Evolutionary conservation across 2,113 vertebrate species (phyloP), one percentile per base, ranked within the genome.

Genomic region (Forbesichthys agassizii): DNA sequence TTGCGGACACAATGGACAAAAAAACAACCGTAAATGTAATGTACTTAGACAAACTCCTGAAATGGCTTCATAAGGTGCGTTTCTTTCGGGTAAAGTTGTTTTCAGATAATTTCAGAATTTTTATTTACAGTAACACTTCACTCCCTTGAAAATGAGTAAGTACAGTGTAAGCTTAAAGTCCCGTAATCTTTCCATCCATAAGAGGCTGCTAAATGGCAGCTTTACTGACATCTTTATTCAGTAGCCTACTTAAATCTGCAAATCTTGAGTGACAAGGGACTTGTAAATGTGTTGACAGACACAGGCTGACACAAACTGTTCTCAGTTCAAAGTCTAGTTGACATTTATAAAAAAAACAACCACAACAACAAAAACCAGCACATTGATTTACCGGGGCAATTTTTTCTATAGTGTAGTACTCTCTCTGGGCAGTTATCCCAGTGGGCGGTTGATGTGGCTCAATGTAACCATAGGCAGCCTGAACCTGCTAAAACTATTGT

Each of bases 311-410:
- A 80, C 77, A 82, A 84, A 82, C 70, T 75, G 80, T 64, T 77
- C 84, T 69, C 57, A 74, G 80, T 74, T 84, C 75, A 73, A 82
- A 80, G 77, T 77, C 75, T 87, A 86, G 88, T 84, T 87, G 87
- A 76, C 82, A 83, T 88, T 84, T 83, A 8, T 33, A 64, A 66
- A 66, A 33, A 36, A 27, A 27, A 27, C 27, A 27, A 27, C 27
- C 27, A 27, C 27, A 27, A 55, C 13, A 53, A 53, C 68, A 80
- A 79, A 86, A 83, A 81, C 47, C 74, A 75, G 64, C 46, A 3
- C 73, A 87, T 85, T 9, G 77, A 87, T 90, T 84, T 67, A 61
- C 67, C 12, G 56, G 68, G 79, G 80, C 82, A 80, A 85, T 86
- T 86, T 83, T 69, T 42, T 42, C 80, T 81, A 52, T 33, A 49